Conservation (phyloP, 2,888 invertebrate genomes). For the Oligia fasciuncula region DNA sequence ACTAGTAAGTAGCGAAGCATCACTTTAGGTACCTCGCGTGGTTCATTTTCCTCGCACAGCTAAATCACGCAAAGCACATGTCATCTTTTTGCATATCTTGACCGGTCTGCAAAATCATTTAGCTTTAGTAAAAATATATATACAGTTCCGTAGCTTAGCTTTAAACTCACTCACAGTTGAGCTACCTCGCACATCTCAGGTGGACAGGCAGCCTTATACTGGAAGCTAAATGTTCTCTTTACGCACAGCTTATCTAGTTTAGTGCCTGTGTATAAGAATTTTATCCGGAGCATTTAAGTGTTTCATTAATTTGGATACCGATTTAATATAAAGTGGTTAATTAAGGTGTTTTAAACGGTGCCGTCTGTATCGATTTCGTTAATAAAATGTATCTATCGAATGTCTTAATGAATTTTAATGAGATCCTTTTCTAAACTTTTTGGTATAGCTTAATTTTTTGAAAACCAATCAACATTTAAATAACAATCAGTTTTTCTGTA, state of each 20-base stretch:
- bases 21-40: background rate
- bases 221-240: slow-evolving; percentile 75
- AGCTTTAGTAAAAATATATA: background rate
- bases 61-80: background rate
- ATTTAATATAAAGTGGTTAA: slow-evolving; percentile 67
- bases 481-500: background rate
- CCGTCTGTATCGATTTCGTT: slow-evolving; percentile 49
- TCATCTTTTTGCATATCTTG: background rate
- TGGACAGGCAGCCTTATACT: slow-evolving; percentile 58
- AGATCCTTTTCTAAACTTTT: slow-evolving; percentile 18
- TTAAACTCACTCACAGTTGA: background rate
- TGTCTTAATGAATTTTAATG: slow-evolving; percentile 45
- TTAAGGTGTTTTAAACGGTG: slow-evolving; percentile 68
- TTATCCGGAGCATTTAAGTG: slow-evolving; percentile 72
- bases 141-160: background rate
- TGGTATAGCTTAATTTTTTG: slow-evolving; percentile 13
- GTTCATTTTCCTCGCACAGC: background rate
- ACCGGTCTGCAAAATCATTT: too few species aligned
- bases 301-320: slow-evolving; percentile 67
- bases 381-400: slow-evolving; percentile 45
- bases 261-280: slow-evolving; percentile 76
- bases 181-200: background rate
- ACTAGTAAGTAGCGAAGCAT: background rate
- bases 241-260: slow-evolving; percentile 79
- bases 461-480: slow-evolving; percentile 19